phyloP scores from a whole-genome alignment of 2,797 vertebrate genomes.

The Gadopsis marmoratus region DNA sequence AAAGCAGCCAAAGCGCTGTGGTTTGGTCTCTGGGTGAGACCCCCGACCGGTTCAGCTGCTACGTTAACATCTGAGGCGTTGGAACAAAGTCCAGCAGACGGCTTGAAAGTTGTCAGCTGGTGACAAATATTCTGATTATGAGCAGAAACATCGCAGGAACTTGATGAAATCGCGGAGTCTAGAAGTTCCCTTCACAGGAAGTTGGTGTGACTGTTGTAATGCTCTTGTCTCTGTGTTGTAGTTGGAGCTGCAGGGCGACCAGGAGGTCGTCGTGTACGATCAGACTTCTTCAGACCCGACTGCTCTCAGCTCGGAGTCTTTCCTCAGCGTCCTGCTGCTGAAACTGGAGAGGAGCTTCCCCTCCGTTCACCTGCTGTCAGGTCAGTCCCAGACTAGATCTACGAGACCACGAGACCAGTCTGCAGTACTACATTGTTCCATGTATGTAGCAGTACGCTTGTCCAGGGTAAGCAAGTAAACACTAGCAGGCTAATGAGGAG shows the following conservation, averaged over 20 bases:
- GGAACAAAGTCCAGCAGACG: no score
- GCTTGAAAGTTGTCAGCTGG: no score
- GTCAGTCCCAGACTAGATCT: conserved; percentile 72
- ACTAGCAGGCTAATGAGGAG: no score
- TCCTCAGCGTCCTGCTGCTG: conserved; percentile 92
- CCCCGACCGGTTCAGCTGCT: background rate
- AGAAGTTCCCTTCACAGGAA: no score
- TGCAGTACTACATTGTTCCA: no score
- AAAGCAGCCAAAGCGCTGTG: conserved; percentile 16
- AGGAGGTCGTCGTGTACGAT: conserved; percentile 96
- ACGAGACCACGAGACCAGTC: background rate
- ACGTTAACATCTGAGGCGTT: no score
- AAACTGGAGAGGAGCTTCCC: conserved; percentile 93
- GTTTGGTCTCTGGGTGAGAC: background rate
- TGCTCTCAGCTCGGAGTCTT: conserved; percentile 89
- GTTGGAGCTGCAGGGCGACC: conserved; percentile 88
- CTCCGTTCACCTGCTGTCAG: conserved; percentile 93
- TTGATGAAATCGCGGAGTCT: no score
- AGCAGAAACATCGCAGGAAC: background rate
- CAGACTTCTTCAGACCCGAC: conserved; percentile 89
- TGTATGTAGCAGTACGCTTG: no score
- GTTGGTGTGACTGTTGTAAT: background rate
- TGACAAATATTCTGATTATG: background rate
- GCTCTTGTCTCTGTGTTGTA: conserved; percentile 62
- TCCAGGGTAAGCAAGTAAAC: no score